A percentile compares a stretch with the other conserved stretches of the same genome.
Conservation (phyloP, 2,888 invertebrate genomes). For the Sympetrum striolatum region DNA sequence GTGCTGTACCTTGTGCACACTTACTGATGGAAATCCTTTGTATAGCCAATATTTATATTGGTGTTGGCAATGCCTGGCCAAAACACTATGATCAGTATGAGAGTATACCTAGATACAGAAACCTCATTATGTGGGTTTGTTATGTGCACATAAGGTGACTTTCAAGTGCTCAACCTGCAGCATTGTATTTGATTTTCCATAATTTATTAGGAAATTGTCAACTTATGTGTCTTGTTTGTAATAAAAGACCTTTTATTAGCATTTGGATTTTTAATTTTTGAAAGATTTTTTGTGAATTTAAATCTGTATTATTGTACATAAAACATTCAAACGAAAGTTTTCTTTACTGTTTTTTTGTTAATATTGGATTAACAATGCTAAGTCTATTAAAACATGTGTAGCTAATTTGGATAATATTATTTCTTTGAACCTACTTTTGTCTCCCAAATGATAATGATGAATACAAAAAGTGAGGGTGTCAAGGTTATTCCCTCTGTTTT, state of each 20-base stretch:
- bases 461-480: too few species aligned
- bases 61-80: constrained; percentile 25
- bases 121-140: constrained; percentile 9
- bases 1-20: constrained; percentile 41
- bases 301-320: background rate
- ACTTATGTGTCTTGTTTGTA: constrained; percentile 43
- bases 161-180: constrained; percentile 37
- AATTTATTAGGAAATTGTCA: constrained; percentile 39
- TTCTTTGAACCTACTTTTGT: background rate
- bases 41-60: background rate
- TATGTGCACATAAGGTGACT: constrained; percentile 34
- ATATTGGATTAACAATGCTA: background rate
- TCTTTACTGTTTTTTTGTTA: background rate
- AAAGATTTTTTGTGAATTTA: background rate
- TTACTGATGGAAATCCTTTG: background rate
- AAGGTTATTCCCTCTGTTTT: too few species aligned
- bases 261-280: background rate
- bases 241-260: constrained; percentile 42
- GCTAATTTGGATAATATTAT: background rate
- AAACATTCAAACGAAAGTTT: background rate
- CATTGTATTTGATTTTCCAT: constrained; percentile 42
- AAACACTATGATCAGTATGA: constrained; percentile 1
- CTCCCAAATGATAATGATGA: too few species aligned
- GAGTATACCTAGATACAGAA: constrained; percentile 18
- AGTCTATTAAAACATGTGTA: background rate